Conservation (phyloP, 2,888 invertebrate species). For the Ophion slaviceki region DNA sequence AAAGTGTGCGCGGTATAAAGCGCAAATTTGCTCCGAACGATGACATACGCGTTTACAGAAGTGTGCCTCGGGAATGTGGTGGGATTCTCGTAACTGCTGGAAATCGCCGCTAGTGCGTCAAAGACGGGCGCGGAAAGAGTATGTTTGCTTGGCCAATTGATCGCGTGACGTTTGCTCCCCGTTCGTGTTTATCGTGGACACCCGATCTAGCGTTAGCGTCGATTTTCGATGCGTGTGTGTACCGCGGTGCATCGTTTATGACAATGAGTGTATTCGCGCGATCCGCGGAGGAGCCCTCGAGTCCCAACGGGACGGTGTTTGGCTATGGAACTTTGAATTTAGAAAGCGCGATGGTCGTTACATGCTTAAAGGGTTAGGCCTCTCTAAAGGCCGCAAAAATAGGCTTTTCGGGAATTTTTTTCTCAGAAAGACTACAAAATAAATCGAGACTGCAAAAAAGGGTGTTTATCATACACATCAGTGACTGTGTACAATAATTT, state of each 20-base stretch:
- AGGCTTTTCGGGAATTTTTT: too few species aligned
- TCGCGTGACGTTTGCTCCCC: conserved; percentile 39
- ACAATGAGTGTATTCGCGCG: not conserved
- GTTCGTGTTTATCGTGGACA: not conserved
- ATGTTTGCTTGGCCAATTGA: conserved; percentile 48
- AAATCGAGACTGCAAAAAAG: too few species aligned
- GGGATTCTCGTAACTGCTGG: conserved; percentile 31
- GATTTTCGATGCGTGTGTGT: not conserved
- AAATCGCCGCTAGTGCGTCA: conserved; percentile 40
- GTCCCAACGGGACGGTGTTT: not conserved
- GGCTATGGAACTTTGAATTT: not conserved
- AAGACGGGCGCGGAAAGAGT: not conserved
- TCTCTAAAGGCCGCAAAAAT: too few species aligned
- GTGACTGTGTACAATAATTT: too few species aligned
- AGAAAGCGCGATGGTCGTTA: not conserved
- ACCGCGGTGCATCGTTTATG: not conserved
- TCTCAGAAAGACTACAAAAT: too few species aligned
- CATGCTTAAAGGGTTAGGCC: too few species aligned
- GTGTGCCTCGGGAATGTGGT: not conserved
- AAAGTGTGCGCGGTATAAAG: conserved; percentile 9
- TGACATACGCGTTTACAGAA: not conserved
- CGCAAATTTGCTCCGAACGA: not conserved
- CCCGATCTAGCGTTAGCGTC: conserved; percentile 2
- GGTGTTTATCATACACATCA: too few species aligned
- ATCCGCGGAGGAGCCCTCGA: not conserved